These are phyloP conservation scores for Ryuthela nishihirai DNA, from an alignment of 2,888 invertebrate species.

Conservation along the genomic window DNA sequence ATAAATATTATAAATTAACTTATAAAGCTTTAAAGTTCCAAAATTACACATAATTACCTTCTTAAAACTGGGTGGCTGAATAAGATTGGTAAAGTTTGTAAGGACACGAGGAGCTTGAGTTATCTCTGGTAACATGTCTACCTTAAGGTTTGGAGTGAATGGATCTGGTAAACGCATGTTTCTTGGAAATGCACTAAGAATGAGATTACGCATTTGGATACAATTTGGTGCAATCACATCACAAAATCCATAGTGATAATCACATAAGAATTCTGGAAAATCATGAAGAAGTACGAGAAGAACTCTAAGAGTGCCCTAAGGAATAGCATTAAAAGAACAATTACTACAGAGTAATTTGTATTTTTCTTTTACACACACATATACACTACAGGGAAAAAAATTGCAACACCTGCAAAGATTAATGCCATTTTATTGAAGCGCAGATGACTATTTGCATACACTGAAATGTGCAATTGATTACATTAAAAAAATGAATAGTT, in stretches of 20 bases:
- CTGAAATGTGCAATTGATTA: too few species aligned
- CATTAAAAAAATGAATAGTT: too few species aligned
- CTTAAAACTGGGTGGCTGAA: slow-evolving; percentile 82
- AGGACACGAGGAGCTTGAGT: slow-evolving; percentile 81
- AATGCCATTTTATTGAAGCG: too few species aligned
- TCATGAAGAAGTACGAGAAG: slow-evolving; percentile 93
- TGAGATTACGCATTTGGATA: slow-evolving; percentile 96
- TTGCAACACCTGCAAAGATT: too few species aligned
- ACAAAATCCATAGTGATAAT: slow-evolving; percentile 98
- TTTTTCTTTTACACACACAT: too few species aligned
- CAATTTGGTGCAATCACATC: slow-evolving; percentile 99
- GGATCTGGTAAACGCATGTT: slow-evolving; percentile 99
- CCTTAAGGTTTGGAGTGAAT: slow-evolving; percentile 94
- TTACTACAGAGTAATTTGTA: neutral
- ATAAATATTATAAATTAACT: too few species aligned
- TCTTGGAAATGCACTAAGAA: slow-evolving; percentile 94
- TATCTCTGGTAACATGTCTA: slow-evolving; percentile 86
- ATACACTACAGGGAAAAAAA: too few species aligned
- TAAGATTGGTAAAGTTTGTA: slow-evolving; percentile 79
- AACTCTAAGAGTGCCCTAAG: slow-evolving; percentile 73
- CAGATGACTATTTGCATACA: too few species aligned
- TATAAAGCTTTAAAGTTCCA: too few species aligned
- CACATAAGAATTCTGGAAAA: slow-evolving; percentile 98
- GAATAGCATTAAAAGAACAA: neutral
- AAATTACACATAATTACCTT: slow-evolving; percentile 63